Percentiles rank a stretch among this genome's conserved stretches.
Evolutionary conservation across 2,113 vertebrate species (phyloP).

Genomic region (Rana temporaria): DNA sequence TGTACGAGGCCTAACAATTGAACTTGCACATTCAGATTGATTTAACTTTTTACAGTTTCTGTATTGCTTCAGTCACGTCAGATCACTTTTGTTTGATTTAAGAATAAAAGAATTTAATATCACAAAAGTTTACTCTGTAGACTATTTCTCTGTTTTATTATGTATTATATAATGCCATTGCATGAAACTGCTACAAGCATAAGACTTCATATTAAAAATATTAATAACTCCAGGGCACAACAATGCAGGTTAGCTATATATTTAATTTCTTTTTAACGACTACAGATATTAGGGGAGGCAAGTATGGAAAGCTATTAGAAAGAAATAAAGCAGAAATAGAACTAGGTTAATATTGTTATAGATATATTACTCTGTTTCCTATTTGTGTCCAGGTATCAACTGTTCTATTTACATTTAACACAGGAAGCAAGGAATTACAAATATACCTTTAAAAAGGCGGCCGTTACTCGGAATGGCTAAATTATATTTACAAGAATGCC

Average conservation of each 20-base stretch:
- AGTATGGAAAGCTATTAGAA: neutral
- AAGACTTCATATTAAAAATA: slow-evolving; percentile 36
- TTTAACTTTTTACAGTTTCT: neutral
- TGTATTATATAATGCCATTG: slow-evolving; percentile 1
- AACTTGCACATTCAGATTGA: neutral
- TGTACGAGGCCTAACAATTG: too few relatives aligned
- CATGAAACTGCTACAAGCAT: neutral
- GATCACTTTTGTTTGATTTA: neutral
- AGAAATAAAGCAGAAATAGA: neutral
- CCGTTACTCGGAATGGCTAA: too few relatives aligned
- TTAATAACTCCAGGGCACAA: slow-evolving; percentile 34
- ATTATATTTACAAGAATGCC: too few relatives aligned
- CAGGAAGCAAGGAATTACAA: too few relatives aligned
- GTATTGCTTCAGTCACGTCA: neutral
- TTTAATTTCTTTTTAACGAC: slow-evolving; percentile 19
- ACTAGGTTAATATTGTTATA: neutral
- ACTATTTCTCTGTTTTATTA: neutral
- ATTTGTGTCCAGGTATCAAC: neutral
- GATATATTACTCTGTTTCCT: neutral
- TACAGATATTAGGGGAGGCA: neutral
- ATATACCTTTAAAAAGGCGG: too few relatives aligned
- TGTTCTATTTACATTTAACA: neutral
- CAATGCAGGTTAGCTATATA: slow-evolving; percentile 1
- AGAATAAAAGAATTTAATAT: neutral
- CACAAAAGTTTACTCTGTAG: slow-evolving; percentile 7